phyloP scores from a whole-genome alignment of 2,113 vertebrate genomes.

The Urocolius indicus region DNA sequence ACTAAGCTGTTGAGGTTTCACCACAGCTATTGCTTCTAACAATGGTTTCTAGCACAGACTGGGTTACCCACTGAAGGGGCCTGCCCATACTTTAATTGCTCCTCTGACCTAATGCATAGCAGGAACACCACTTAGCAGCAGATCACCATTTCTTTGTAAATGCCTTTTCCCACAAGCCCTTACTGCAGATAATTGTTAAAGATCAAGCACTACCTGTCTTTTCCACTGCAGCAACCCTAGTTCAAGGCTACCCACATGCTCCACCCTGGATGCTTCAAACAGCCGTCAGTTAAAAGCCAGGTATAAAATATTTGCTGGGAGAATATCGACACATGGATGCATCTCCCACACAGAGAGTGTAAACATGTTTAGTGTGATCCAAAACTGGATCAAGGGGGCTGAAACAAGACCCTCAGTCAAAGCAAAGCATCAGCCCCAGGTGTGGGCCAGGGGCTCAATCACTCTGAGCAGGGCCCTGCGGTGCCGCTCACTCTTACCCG shows the following conservation, averaged over 20 bases:
- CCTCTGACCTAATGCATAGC: neutral
- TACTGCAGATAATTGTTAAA: neutral
- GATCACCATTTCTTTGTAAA: neutral
- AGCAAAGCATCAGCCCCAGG: accelerated
- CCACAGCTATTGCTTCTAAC: neutral
- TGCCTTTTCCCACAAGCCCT: neutral
- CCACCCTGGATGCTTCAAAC: accelerated
- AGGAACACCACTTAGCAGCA: too few species aligned
- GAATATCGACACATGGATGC: neutral
- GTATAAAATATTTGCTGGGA: neutral
- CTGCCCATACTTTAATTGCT: neutral
- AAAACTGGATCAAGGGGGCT: neutral
- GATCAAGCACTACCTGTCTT: neutral
- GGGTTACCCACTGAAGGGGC: neutral
- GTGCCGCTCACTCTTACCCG: slow-evolving; percentile 77
- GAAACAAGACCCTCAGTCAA: accelerated
- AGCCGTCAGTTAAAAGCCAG: neutral
- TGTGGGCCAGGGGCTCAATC: neutral
- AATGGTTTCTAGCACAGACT: neutral
- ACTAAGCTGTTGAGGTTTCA: neutral
- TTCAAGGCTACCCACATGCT: neutral
- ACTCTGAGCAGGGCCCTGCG: too few species aligned
- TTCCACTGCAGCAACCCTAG: neutral
- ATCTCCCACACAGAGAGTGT: too few species aligned
- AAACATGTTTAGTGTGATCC: too few species aligned